Base-by-base conservation (phyloP, 1,140 invertebrate genomes). In the Dolichoris vasculosae region DNA sequence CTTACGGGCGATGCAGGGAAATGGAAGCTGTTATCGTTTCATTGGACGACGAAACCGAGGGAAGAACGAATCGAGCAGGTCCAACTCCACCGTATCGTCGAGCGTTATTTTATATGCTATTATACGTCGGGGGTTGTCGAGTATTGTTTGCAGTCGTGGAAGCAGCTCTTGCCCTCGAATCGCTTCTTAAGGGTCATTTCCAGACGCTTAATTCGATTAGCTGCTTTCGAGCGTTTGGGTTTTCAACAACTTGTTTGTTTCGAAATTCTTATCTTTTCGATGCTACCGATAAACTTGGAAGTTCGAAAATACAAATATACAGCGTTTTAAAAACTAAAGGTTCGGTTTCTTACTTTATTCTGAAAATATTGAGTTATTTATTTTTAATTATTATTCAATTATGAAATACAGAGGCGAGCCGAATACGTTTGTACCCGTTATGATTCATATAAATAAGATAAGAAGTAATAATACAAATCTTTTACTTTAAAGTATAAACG, bases 181-280 rank as follows among this genome's bases (percentile, higher is more conserved):
- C 35, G 43, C 59, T 69, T 80, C 83, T 89, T 87, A 84, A 89
- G 87, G 82, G 80, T 84, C 87, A 85, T 89, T 89, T 88, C 78
- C 86, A 88, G 86, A 85, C 87, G 87, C 84, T 86, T 87, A 86
- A 89, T 89, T 88, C 87, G 67, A 89, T 87, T 84, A 67, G 55
- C 67, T 69, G 76, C 78, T 84, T n/a, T 8, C 13, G 17, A 64
- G 23, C 17, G 20, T 40, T 80, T 80, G 59, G 11, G 32, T 32
- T 80, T 80, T 32, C 35, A n/a, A 32, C 15, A 46, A 46, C n/a
- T 64, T 38, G 59, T 40, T 46, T 46, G 40, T 30, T 63, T 75
- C 7, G 7, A 2, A 17, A 40, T 40, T 78, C 35, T 17, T 15
- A 7, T 13, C 30, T 32, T 23, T 32, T 48, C 1, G 51, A 35